phyloP scores from a whole-genome alignment of 2,797 vertebrate species.

The Capromys pilorides region DNA sequence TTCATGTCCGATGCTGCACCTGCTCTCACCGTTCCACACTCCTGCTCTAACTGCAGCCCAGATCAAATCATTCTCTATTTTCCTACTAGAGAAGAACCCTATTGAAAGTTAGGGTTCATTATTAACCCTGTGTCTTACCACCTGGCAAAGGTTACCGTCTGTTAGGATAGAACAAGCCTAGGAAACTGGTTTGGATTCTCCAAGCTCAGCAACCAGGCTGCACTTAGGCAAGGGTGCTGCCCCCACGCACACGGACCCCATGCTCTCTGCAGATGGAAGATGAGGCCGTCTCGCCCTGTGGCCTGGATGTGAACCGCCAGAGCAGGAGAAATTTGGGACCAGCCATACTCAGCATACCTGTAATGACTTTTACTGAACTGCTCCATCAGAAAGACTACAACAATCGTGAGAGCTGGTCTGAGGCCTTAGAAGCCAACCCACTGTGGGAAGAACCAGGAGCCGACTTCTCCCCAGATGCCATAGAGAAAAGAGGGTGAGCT shows the following conservation, averaged over 20 bases:
- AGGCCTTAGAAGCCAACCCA: neutral
- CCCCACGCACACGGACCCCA: neutral
- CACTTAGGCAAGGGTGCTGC: neutral
- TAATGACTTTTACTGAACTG: neutral
- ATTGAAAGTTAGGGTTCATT: neutral
- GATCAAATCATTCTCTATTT: neutral
- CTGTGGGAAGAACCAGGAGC: neutral
- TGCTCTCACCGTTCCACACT: neutral
- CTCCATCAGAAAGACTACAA: neutral
- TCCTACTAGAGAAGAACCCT: neutral
- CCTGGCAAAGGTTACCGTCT: neutral
- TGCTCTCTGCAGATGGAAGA: neutral
- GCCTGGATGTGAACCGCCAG: neutral
- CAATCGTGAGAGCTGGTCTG: neutral
- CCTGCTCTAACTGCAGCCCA: neutral
- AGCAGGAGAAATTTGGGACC: neutral
- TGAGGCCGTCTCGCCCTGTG: neutral
- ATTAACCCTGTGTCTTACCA: neutral
- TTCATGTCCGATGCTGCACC: neutral
- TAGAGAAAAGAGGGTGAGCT: neutral
- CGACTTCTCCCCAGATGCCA: neutral
- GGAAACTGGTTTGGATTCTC: neutral
- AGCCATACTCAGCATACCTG: neutral
- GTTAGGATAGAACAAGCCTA: neutral
- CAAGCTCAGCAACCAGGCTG: neutral